Base-by-base conservation (phyloP, 2,797 vertebrate species). In the Amazona ochrocephala region DNA sequence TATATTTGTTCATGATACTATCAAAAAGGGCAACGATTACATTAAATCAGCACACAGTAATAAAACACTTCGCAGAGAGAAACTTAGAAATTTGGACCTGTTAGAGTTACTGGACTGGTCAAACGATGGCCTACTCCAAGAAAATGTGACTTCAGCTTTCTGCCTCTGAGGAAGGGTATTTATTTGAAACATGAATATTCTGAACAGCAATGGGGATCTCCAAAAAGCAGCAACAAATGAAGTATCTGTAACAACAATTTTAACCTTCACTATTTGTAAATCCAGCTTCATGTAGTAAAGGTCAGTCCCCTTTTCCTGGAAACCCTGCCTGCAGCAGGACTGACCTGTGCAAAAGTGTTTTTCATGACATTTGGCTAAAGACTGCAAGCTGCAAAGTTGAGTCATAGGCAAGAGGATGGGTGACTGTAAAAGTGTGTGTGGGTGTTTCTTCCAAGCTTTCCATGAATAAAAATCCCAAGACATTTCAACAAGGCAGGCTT, bases 141-240 rank as follows among this genome's bases (percentile, higher is more conserved):
- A 72, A 65, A 42, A 79, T 0, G 5, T 16, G 42, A 73, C 24
- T 51, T 65, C 23, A 58, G 45, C 39, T n/a, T 51, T 65, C 27
- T 61, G 44, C 50, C 67, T 81, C 29, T 17, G 37, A 81, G 34
- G 65, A 84, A 74, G 34, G 18, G 4, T 5, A n/a, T 26, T 58
- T 44, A 22, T 79, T 37, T 72, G 66, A 62, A 64, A 77, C 12
- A n/a, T 0, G 7, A 80, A 26, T 58, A 53, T 51, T 74, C 27
- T 50, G 45, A 70, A 78, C 53, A 84, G 56, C 44, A 60, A 16
- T 0, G 0, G 37, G 37, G 41, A 85, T 41, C 82, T 94, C 93
- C 90, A 93, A 93, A 95, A 83, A 83, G n/a, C 83, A 94, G 87
- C 82, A 91, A 86, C 83, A 96, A 85, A 93, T 65, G 30, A 75